phyloP scores from a whole-genome alignment of 1,140 invertebrate genomes.

The Mylabris phalerata region DNA sequence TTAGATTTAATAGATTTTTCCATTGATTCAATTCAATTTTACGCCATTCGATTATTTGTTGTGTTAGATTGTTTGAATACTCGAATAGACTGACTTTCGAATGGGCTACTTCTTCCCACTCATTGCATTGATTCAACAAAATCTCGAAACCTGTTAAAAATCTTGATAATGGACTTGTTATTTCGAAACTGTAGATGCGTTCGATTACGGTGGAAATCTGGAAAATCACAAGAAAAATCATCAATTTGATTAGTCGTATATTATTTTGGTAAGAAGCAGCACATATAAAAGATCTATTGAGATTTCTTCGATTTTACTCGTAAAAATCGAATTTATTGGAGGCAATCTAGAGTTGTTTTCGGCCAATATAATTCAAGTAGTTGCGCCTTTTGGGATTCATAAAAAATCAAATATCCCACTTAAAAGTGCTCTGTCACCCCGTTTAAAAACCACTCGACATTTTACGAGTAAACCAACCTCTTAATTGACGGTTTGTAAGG shows the following conservation, averaged over 20 bases:
- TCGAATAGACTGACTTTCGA: conserved; percentile 73
- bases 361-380: no score
- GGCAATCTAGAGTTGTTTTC: no score
- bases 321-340: no score
- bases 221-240: conserved; percentile 7
- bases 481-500: no score
- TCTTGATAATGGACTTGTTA: conserved; percentile 75
- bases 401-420: no score
- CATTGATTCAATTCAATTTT: conserved; percentile 83
- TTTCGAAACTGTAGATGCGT: conserved; percentile 70
- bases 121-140: conserved; percentile 71
- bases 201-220: conserved; percentile 52
- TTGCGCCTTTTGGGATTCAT: no score
- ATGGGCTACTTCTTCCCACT: conserved; percentile 91
- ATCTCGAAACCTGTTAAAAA: conserved; percentile 88
- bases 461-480: no score
- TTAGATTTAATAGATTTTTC: conserved; percentile 67
- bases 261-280: no score
- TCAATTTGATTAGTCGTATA: background rate
- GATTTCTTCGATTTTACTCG: no score
- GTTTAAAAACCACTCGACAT: no score
- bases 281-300: no score
- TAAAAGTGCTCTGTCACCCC: no score
- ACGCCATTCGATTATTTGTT: conserved; percentile 85
- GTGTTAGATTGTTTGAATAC: conserved; percentile 62